A percentile compares a stretch with the other conserved stretches of the same genome.
Conservation (phyloP, 2,888 invertebrate species). For the Anoncus sp. region DNA sequence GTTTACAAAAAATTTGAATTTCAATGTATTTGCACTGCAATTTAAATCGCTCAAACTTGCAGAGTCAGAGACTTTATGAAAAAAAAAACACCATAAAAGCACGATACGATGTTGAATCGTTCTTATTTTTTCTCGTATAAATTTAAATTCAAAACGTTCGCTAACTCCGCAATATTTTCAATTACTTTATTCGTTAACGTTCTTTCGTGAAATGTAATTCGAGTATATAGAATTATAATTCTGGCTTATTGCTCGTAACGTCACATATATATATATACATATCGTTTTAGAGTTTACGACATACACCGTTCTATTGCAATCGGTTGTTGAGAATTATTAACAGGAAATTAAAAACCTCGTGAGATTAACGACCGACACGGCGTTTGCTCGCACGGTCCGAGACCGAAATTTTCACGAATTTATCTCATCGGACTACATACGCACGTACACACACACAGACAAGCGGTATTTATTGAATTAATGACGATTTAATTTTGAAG, state of each 20-base stretch:
- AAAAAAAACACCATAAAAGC: too few species aligned
- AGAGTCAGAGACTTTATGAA: too few species aligned
- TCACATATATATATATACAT: too few species aligned
- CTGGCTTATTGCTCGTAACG: background rate
- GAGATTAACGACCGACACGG: constrained; percentile 45
- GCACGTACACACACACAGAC: background rate
- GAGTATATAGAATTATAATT: constrained; percentile 8
- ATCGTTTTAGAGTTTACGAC: constrained; percentile 32
- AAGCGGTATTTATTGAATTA: background rate
- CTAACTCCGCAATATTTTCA: background rate
- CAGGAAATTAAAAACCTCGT: constrained; percentile 48
- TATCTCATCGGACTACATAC: background rate
- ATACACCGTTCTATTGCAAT: background rate
- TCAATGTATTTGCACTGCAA: too few species aligned
- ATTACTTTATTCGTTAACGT: background rate
- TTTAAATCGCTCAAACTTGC: too few species aligned
- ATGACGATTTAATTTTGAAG: background rate
- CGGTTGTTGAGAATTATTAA: constrained; percentile 29
- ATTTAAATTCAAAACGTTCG: too few species aligned
- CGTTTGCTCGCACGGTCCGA: background rate
- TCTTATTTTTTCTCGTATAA: too few species aligned
- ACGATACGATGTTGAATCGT: too few species aligned
- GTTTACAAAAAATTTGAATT: too few species aligned
- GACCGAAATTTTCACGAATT: constrained; percentile 11
- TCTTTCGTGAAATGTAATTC: background rate